Percentiles rank a stretch among this genome's conserved stretches.
Evolutionary conservation across 1,140 invertebrate genomes (phyloP).

Genomic region (Bactericera cockerelli): DNA sequence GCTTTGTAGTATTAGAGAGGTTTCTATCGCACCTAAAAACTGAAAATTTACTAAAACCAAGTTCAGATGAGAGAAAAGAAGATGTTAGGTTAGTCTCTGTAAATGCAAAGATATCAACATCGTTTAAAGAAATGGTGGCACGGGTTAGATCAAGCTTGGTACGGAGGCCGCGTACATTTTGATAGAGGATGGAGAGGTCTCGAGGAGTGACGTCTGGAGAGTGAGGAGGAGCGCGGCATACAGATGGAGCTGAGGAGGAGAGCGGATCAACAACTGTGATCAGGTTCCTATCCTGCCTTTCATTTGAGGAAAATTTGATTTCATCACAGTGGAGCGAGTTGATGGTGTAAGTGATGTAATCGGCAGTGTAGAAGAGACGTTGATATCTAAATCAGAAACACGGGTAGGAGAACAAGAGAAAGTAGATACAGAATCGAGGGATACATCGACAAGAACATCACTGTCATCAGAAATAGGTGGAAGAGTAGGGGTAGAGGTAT

Average conservation of each 20-base stretch:
- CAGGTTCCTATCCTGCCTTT: too few species aligned
- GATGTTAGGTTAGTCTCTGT: not conserved
- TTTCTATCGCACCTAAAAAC: not conserved
- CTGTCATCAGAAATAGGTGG: too few species aligned
- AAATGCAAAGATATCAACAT: not conserved
- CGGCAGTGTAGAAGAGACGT: not conserved
- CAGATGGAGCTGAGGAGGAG: not conserved
- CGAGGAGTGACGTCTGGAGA: not conserved
- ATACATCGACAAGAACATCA: too few species aligned
- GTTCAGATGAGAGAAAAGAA: conserved; percentile 1
- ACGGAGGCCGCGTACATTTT: not conserved
- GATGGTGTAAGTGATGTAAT: not conserved
- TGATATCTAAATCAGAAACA: too few species aligned
- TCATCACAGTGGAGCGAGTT: not conserved
- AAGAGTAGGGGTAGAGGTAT: too few species aligned
- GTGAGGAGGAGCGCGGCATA: not conserved
- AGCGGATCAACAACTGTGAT: too few species aligned
- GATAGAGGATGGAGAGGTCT: not conserved
- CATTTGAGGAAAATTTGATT: not conserved
- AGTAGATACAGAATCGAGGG: too few species aligned
- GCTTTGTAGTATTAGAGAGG: not conserved
- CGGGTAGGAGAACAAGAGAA: too few species aligned
- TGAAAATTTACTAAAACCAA: not conserved
- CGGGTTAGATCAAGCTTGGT: not conserved
- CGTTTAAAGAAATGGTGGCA: not conserved